Conservation (phyloP, 53 echinoderm and acorn worm genomes). For the Paracentrotus lividus region DNA sequence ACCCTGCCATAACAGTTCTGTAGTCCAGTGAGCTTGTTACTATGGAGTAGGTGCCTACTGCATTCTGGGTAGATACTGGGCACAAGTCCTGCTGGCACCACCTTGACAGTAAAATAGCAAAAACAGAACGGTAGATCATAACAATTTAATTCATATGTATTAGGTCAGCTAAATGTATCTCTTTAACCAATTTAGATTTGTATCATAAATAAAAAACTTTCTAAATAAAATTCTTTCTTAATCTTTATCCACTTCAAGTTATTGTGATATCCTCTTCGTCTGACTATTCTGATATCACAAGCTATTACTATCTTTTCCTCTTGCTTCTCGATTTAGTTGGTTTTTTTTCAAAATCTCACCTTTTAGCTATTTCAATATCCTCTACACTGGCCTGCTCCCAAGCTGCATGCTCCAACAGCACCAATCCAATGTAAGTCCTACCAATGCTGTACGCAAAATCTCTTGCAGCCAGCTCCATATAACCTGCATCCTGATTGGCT, state of each 20-base stretch:
- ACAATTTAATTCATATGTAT: too few species aligned
- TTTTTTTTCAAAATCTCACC: conserved; percentile 69
- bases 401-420: conserved; percentile 89
- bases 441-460: conserved; percentile 92
- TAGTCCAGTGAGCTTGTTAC: conserved; percentile 61
- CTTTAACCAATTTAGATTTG: too few species aligned
- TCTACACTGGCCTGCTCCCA: conserved; percentile 77
- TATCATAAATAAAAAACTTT: too few species aligned
- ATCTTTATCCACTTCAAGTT: too few species aligned
- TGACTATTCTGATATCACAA: too few species aligned
- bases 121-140: not conserved
- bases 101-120: conserved; percentile 47
- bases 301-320: too few species aligned
- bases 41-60: conserved; percentile 65
- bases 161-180: too few species aligned
- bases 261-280: too few species aligned
- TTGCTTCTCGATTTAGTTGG: too few species aligned
- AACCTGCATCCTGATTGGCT: conserved; percentile 66
- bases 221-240: too few species aligned
- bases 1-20: conserved; percentile 70
- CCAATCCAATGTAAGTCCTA: conserved; percentile 84
- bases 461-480: conserved; percentile 86
- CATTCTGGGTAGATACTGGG: conserved; percentile 69
- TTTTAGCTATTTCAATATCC: conserved; percentile 79
- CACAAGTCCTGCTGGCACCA: conserved; percentile 88